phyloP scores from a whole-genome alignment of 1,140 invertebrate genomes.

The Lasioglossum baleicum region DNA sequence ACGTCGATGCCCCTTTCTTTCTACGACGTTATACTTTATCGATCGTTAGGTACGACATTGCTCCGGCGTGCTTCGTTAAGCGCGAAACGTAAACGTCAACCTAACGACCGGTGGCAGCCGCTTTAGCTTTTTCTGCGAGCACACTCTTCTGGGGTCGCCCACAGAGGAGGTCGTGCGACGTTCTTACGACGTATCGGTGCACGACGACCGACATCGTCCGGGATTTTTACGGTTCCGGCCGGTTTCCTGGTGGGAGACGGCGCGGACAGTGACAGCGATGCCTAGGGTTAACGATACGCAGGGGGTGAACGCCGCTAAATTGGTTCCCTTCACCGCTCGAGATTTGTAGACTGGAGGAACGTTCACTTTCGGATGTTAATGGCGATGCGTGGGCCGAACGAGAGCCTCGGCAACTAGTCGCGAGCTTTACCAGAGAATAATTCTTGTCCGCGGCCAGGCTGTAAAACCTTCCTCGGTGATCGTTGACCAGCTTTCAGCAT shows the following conservation, averaged over 20 bases:
- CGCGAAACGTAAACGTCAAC: constrained; percentile 50
- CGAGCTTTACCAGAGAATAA: constrained; percentile 1
- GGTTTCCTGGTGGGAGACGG: constrained; percentile 34
- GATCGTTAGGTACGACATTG: constrained; percentile 55
- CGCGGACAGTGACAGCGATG: background rate
- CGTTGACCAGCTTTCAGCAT: background rate
- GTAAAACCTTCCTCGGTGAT: constrained; percentile 8
- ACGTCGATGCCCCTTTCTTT: constrained; percentile 13
- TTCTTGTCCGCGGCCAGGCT: background rate
- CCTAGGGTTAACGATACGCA: constrained; percentile 30
- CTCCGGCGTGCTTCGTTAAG: constrained; percentile 46
- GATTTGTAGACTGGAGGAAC: constrained; percentile 35
- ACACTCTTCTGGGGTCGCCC: constrained; percentile 16
- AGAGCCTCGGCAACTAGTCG: constrained; percentile 1
- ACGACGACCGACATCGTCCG: constrained; percentile 13
- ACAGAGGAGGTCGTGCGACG: constrained; percentile 38
- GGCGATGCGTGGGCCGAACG: constrained; percentile 36
- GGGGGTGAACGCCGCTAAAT: constrained; percentile 29
- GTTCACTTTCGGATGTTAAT: constrained; percentile 41
- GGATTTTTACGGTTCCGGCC: constrained; percentile 24
- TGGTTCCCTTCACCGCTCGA: constrained; percentile 22
- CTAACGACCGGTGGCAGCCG: constrained; percentile 49
- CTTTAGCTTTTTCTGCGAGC: constrained; percentile 36
- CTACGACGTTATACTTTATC: constrained; percentile 50
- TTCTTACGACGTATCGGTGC: constrained; percentile 45